Base-by-base conservation (phyloP, 2,797 vertebrate genomes). In the Cryptoblepharus egeriae region DNA sequence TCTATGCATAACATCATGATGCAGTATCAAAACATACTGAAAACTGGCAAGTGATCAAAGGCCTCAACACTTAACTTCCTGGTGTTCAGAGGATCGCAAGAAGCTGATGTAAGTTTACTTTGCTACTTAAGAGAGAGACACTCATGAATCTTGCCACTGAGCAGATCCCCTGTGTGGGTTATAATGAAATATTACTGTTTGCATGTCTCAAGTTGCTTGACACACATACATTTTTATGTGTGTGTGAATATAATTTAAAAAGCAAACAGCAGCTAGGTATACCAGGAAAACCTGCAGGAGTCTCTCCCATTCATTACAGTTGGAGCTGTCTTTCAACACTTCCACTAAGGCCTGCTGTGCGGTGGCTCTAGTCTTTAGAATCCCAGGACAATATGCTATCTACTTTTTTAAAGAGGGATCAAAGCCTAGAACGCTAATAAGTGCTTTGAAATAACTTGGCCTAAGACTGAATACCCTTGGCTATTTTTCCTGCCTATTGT, bases 101-200 rank as follows among this genome's bases (percentile, higher is more conserved):
- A 7, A 57, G n/a, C 52, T 73, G 65, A 70, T 28, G 71, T 58
- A 79, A 78, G 80, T 37, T 77, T 26, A 84, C 22, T 49, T 35
- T 3, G 13, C 18, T 57, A 15, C 28, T 75, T 72, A 77, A n/a
- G 26, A 85, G 10, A n/a, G 26, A 85, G 10, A 16, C 74, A 68
- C 16, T 10, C 35, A 78, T 64, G 37, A 52, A 75, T 82, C 24
- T 69, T 76, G 45, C 42, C 61, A n/a, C 42, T 42, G 32, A 72
- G 1, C 45, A 64, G 37, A 45, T 30, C 39, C 60, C 58, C 11
- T 22, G 10, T 1, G 49, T 18, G 45, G 35, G 10, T 39, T 57
- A 12, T 18, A 58, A 28, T 65, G 28, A 73, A 81, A 74, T 55
- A 81, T 55, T 73, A 74, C 30, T 60, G n/a, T 61, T 28, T 45